Evolutionary conservation across 1,140 invertebrate genomes (phyloP), one percentile per base, ranked within the genome.

Genomic region (Brevipalpus yothersi): DNA sequence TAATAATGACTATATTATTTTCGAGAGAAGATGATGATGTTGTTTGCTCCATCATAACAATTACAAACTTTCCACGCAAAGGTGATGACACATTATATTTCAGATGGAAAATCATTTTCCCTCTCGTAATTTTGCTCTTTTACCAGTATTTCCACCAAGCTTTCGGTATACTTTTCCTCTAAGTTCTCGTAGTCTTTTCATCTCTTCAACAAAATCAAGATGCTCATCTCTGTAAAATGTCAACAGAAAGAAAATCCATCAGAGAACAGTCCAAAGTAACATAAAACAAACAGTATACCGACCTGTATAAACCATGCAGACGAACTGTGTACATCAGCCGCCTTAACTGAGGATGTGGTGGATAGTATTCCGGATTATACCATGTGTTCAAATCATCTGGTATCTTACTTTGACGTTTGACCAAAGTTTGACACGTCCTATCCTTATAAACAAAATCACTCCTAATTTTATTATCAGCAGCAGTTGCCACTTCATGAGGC

Each of bases 171-270:
- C 49, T 39, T 19, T 93, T 17, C 88, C 89, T 60, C 86, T 72
- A 15, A 92, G 73, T 57, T 74, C 78, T 63, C 81, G 74, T 59
- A 85, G 72, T 60, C 85, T 73, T 61, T 77, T 75, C 79, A 88
- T 88, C 71, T 93, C 88, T 49, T 94, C 88, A 63, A 81, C 82
- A 66, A 92, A 93, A 73, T 93, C 90, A 69, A 80, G 70, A 74
- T 93, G 89, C 68, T 93, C 88, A 72, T 93, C 86, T 65, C 88
- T 73, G 53, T 5, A 1, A 55, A 4, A 40, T 23, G 2, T 55
- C 0, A 11, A 55, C 53, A 55, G n/a, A 55, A 12, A 10, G 39
- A 55, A 9, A 31, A 12, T 19, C 21, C 9, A 19, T 53, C 13
- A 12, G 21, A 19, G 11, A 19, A 53, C 21, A 17, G 2, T 11